Base-by-base conservation (phyloP, 2,888 invertebrate genomes). In the Eurytoma adleriae region DNA sequence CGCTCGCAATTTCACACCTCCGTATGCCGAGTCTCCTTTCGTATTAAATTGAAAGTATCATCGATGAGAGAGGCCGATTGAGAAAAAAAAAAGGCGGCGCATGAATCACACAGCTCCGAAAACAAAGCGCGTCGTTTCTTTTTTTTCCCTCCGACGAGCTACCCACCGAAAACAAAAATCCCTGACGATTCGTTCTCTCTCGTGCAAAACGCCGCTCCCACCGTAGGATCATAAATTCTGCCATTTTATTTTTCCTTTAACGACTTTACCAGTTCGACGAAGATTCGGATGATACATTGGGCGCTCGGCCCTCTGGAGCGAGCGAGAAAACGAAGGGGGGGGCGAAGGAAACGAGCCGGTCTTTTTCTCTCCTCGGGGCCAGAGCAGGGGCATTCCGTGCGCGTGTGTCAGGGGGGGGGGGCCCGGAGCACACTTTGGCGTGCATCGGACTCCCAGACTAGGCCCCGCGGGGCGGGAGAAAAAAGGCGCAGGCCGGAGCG, bases 201-300 rank as follows among this genome's bases (percentile, higher is more conserved):
- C 13, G 56, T 20, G 54, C 30, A 18, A 16, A 27, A 30, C 56
- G 54, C 3, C 71, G 57, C 57, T 56, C 62, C 72, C 76, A 76
- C 71, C 54, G 50, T 52, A 52, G 50, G 27, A 54, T 75, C 80
- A 80, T 82, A 82, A 81, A 80, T 82, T 79, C 70, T 79, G 18
- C 70, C 48, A 76, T 81, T 81, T 79, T 82, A 79, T 76, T 81
- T 82, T 80, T 82, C 71, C 75, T 80, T 82, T 82, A 82, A 82
- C 73, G 79, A 79, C 77, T 82, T 82, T 82, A 82, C 76, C 77
- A 82, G 77, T 82, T 79, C 79, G 79, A 59, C 77, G 79, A 79
- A 77, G 82, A 82, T 82, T 80, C 75, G 78, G 78, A 82, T 80
- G 82, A 82, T 82, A 75, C 80, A 82, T 82, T 68, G 70, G 77